Base-by-base conservation (phyloP, 64 coral and sea anemone genomes). In the Platygyra sinensis region DNA sequence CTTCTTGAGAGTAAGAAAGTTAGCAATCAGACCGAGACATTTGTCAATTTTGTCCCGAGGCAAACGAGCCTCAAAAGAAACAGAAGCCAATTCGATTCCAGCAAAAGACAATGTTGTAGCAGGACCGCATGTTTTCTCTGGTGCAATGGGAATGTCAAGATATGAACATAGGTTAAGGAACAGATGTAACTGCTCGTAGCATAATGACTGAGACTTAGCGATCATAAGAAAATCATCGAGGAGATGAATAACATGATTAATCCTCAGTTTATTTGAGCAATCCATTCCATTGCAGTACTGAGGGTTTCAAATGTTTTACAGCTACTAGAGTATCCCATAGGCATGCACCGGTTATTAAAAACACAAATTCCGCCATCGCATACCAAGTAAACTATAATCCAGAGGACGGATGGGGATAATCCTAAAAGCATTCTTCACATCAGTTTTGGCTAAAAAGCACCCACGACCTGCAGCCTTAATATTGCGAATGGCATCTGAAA, bases 161-260 rank as follows among this genome's bases (percentile, higher is more conserved):
- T 72, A 65, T 17, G 62, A 30, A 28, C 60, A 86, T 16, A 30
- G 12, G 16, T 33, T 13, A 19, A 87, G n/a, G 25, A 87, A 73
- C 52, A 27, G 20, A 9, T 49, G 27, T 18, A 87, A 74, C 42
- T 59, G 16, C 3, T 39, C 63, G 10, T 74, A 67, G 60, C 85
- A 87, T 74, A 22, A 52, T n/a, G 24, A 12, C 19, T 39, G 57
- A 24, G 85, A 73, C 19, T 24, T 4, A 19, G 63, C 27, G 2
- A 74, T 39, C 22, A 87, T 87, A 22, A 42, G 67, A 72, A 72
- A 87, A 74, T 74, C 71, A 87, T 87, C 63, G 12, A 73, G 60
- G 22, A 87, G 42, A 74, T 87, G 64, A 27, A 87, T 50, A 30
- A 74, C 46, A 12, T 74, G 52, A 54, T 8, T 54, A 54, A 54